These are phyloP conservation scores for Pampusana beccarii DNA, from an alignment of 2,113 vertebrate species.

Conservation along the genomic window DNA sequence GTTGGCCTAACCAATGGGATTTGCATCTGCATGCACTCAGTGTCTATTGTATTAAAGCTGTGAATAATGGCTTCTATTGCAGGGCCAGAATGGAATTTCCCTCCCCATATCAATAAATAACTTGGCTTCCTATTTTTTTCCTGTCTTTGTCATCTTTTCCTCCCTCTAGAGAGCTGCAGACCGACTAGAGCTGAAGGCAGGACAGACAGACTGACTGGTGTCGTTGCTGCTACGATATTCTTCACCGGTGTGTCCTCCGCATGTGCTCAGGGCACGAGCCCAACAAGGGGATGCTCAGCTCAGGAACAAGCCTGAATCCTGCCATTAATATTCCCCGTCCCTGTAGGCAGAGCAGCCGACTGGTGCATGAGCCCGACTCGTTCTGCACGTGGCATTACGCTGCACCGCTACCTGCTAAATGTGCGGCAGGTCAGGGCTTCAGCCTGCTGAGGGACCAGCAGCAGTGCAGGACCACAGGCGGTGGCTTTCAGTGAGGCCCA, in stretches of 20 bases:
- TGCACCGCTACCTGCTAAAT: neutral
- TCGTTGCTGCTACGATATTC: neutral
- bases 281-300: neutral
- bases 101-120: slow-evolving; percentile 2
- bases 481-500: neutral
- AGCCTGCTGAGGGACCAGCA: neutral
- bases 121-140: neutral
- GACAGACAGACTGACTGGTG: neutral
- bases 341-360: neutral
- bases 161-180: neutral
- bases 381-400: neutral
- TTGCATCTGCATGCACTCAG: slow-evolving; percentile 23
- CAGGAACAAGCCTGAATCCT: neutral
- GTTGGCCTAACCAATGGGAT: neutral
- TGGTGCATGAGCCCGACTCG: neutral
- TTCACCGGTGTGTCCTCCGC: neutral
- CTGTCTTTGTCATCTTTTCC: neutral
- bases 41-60: neutral
- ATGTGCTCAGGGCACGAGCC: neutral
- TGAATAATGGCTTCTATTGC: slow-evolving; percentile 17
- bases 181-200: neutral
- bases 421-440: neutral
- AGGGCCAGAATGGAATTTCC: slow-evolving; percentile 20
- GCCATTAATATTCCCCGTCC: neutral
- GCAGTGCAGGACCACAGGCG: neutral